A percentile compares a stretch with the other conserved stretches of the same genome.
Evolutionary conservation across 2,113 vertebrate species (phyloP).

Genomic region (Percopsis transmontana): DNA sequence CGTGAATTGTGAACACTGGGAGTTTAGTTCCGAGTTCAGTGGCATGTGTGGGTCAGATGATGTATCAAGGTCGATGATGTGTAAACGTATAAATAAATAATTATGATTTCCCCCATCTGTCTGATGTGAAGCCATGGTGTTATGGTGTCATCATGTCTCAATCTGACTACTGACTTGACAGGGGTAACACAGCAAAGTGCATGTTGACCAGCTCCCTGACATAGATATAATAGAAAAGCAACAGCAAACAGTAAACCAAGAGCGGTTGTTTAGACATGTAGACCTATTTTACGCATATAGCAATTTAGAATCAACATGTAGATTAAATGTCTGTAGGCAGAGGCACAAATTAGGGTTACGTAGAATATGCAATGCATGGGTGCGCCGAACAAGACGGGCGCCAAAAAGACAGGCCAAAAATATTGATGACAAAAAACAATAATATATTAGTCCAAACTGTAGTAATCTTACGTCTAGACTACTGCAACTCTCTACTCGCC

Average conservation of each 20-base stretch:
- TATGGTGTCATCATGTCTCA: constrained; percentile 48
- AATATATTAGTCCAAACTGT: no score
- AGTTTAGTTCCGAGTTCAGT: constrained; percentile 22
- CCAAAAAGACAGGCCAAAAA: no score
- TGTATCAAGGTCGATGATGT: constrained; percentile 4
- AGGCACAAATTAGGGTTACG: no score
- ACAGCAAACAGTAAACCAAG: constrained; percentile 50
- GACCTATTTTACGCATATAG: constrained; percentile 5
- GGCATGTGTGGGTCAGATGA: constrained; percentile 29
- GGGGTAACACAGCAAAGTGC: constrained; percentile 53
- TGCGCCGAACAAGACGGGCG: no score
- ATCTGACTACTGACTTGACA: constrained; percentile 67
- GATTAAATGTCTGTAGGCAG: neutral
- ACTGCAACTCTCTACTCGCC: no score
- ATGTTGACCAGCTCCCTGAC: constrained; percentile 40
- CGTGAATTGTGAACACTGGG: constrained; percentile 17
- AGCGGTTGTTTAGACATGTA: constrained; percentile 48
- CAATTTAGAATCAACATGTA: no score
- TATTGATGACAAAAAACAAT: no score
- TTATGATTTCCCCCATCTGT: constrained; percentile 54
- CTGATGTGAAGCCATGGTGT: constrained; percentile 56
- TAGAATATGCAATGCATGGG: no score
- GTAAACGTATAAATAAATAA: constrained; percentile 35
- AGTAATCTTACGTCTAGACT: no score
- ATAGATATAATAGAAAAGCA: constrained; percentile 71